Conservation (phyloP, 2,113 vertebrate genomes). For the Apaloderma vittatum region DNA sequence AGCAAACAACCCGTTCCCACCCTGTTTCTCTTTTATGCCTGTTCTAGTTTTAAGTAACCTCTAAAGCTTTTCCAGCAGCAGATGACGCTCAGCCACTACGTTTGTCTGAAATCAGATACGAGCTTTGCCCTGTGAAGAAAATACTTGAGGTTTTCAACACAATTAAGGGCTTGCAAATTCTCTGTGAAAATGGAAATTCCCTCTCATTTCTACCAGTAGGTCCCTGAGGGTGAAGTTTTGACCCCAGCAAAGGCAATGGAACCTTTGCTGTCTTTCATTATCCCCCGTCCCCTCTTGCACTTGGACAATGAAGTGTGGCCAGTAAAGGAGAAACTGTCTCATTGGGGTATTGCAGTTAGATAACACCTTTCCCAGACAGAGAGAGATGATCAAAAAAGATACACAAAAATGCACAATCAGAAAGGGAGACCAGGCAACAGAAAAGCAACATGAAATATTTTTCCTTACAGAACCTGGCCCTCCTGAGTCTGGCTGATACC, state of each 20-base stretch:
- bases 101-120: neutral
- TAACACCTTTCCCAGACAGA: neutral
- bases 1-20: conserved; percentile 53
- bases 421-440: neutral
- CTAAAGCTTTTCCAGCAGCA: conserved; percentile 36
- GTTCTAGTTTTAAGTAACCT: conserved; percentile 20
- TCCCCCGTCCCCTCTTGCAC: neutral
- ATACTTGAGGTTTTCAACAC: conserved; percentile 26
- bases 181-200: conserved; percentile 51
- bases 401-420: neutral
- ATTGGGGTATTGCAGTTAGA: neutral
- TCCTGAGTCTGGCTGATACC: neutral
- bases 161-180: conserved; percentile 19
- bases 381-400: neutral
- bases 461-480: neutral
- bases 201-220: neutral
- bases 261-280: neutral
- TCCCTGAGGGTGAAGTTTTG: conserved; percentile 3
- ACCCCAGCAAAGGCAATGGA: neutral
- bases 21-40: conserved; percentile 34
- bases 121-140: conserved; percentile 37
- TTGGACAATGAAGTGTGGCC: neutral
- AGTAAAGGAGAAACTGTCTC: neutral
- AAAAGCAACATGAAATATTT: neutral
- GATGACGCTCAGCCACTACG: neutral